Base-by-base conservation (phyloP, 1,140 invertebrate genomes). In the Hypsibius dujardini region DNA sequence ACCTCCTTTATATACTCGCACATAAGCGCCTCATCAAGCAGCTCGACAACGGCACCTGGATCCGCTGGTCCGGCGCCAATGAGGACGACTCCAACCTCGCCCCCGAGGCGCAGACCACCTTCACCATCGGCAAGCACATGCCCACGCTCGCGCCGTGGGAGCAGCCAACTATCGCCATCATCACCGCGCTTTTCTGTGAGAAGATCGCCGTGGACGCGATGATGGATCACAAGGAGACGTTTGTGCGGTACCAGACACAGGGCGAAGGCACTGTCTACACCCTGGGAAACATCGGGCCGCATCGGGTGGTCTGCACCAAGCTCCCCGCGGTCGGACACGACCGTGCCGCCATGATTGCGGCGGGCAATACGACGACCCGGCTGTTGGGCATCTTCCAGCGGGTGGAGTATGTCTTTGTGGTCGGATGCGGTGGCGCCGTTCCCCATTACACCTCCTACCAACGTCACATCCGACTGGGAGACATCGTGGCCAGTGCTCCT, bases 201-300 rank as follows among this genome's bases (percentile, higher is more conserved):
- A 98, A 98, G 79, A 81, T 97, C 71, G 95, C 95, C n/a, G 93
- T 98, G 0, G 95, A 98, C 80, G 88, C 93, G 1, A 93, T 98
- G 89, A 93, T 98, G 79, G 90, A 94, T 77, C 92, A 97, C 77
- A 95, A 95, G 81, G 92, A 96, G 78, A 98, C 95, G 1, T 96
- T 93, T 80, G 92, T 98, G 50, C 86, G 92, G 72, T 98, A 93
- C 77, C 96, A 94, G 73, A 95, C 92, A 81, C 70, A 75, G 95
- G 93, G 94, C 60, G 95, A 98, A 83, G 96, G 94, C 15, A 97
- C 98, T 79, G 92, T 98, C 1, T 98, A 98, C 79, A 98, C 95
- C 15, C 82, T 97, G 77, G 95, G 95, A n/a, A 94, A 90, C 74
- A 95, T 98, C 78, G 95, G 94, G 46, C 84, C 87, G 45, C 94